Evolutionary conservation across 2,888 invertebrate genomes (phyloP).

Genomic region (Spilarctia lutea): DNA sequence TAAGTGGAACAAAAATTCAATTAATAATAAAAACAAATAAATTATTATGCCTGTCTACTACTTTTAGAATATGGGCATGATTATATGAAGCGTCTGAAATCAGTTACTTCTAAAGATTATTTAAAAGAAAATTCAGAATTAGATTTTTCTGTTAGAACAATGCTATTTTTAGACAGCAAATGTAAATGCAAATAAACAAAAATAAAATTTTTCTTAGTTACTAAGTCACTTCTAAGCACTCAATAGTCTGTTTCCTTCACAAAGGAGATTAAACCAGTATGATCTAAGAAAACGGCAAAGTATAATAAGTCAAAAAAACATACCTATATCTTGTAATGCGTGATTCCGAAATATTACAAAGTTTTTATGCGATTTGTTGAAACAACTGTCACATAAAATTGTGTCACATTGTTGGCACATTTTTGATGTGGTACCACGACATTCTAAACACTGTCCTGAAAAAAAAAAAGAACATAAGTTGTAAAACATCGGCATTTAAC

Average conservation of each 20-base stretch:
- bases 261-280: background rate
- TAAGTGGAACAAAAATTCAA: too few species aligned
- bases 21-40: too few species aligned
- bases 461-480: constrained; percentile 16
- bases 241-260: background rate
- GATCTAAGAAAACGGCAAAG: background rate
- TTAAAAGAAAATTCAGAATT: background rate
- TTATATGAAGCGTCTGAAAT: background rate
- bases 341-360: constrained; percentile 80
- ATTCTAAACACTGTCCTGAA: constrained; percentile 75
- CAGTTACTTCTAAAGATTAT: background rate
- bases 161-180: too few species aligned
- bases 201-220: too few species aligned
- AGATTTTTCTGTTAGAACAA: too few species aligned
- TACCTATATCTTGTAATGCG: constrained; percentile 68
- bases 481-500: too few species aligned
- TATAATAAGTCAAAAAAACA: constrained; percentile 9
- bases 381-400: constrained; percentile 74
- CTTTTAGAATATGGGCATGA: background rate
- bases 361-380: constrained; percentile 77
- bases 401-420: constrained; percentile 77
- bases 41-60: background rate
- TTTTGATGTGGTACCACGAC: constrained; percentile 65
- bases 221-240: background rate
- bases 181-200: too few species aligned